Base-by-base conservation (phyloP, 2,888 invertebrate genomes). In the Endotricha flammealis region DNA sequence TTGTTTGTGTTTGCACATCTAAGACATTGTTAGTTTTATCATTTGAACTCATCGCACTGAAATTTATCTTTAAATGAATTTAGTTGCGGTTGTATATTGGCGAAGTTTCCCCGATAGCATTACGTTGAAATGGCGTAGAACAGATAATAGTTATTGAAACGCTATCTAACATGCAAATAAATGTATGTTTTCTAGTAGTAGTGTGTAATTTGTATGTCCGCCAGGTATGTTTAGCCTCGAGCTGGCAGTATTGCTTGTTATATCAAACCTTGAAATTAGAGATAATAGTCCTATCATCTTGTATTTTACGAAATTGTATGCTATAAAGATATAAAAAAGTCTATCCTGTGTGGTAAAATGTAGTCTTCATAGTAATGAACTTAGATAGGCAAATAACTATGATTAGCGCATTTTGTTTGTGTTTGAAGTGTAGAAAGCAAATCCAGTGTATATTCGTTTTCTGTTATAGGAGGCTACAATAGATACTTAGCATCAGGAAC, bases 1-100 rank as follows among this genome's bases (percentile, higher is more conserved):
- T 52, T 50, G 55, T 59, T 63, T 59, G 56, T 61, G 46, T 56
- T 53, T 54, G 50, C 50, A 43, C 48, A 45, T 49, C 46, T 45
- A 41, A 41, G 27, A 29, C 11, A 37, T 27, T 36, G 44, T 41
- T 49, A 47, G 50, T 49, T 44, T 48, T 44, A 49, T 44, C 34
- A 24, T n/a, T n/a, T n/a, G n/a, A 16, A 16, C 16, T 16, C 4
- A 16, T 16, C 3, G 20, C 7, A 20, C 6, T 6, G n/a, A 20
- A 27, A 3, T 25, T 25, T 27, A 27, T 12, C 3, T 12, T 11
- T 11, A 27, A 27, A 11, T 27, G 10, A 25, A 25, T 20, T 20
- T 4, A 20, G n/a, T 20, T 20, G 20, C 2, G 6, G 7, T 4
- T n/a, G 6, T 20, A n/a, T n/a, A n/a, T n/a, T n/a, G n/a, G n/a